Base-by-base conservation (phyloP, 2,888 invertebrate genomes). In the Ectemnius cavifrons region DNA sequence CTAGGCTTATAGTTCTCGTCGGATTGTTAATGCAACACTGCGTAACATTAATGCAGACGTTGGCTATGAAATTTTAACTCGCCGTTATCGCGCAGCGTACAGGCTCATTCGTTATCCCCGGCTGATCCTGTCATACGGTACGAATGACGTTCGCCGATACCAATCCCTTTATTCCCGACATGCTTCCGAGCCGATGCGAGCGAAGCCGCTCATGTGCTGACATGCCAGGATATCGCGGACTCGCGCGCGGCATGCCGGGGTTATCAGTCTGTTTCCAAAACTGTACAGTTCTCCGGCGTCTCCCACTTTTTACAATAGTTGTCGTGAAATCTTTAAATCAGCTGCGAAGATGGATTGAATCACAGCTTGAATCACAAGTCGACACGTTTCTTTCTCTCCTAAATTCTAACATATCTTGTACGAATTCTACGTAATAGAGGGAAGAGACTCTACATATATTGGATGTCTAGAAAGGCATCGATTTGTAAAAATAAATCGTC, bases 11-110 rank as follows among this genome's bases (percentile, higher is more conserved):
- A 13, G 16, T 14, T 6, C n/a, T 14, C n/a, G 52, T 14, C 52
- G 61, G 59, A 64, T 70, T 62, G 69, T 73, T 72, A 72, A 77
- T 76, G 64, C 65, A 8, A 8, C 8, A 5, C 11, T 56, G 75
- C 59, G 59, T 70, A 67, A 67, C 66, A 76, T 78, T 73, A 73
- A 64, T 71, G 65, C 49, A 46, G 45, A 73, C 63, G 72, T 52
- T 74, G 63, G 63, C 67, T 75, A 75, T 79, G 79, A 79, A 84
- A 78, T 81, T 81, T 80, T 81, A 82, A 81, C 84, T 64, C 47
- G 14, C 52, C 79, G 77, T 84, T 82, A 84, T 84, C 84, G 73
- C 45, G 62, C 70, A 62, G 16, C 52, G 72, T 80, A 74, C 80
- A 78, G 82, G 65, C 76, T 78, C 80, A 79, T 83, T 81, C 80